phyloP scores from a whole-genome alignment of 2,113 vertebrate species.

The Phaethon lepturus region DNA sequence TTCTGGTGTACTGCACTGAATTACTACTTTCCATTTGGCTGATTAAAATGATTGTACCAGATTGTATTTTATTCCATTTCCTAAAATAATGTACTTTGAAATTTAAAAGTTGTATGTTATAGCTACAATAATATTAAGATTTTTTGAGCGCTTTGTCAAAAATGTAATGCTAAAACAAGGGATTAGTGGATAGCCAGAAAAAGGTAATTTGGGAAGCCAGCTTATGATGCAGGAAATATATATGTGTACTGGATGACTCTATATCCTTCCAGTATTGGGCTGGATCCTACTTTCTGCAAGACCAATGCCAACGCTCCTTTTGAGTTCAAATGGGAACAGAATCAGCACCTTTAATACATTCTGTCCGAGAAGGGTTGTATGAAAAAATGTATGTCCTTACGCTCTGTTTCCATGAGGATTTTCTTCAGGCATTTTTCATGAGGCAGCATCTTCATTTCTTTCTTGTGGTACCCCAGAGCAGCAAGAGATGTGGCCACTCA shows the following conservation, averaged over 20 bases:
- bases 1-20: background rate
- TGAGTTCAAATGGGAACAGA: slow-evolving; percentile 15
- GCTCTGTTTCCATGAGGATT: background rate
- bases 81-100: background rate
- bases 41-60: slow-evolving; percentile 45
- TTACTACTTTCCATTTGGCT: slow-evolving; percentile 38
- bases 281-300: slow-evolving; percentile 35
- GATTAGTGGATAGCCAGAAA: slow-evolving; percentile 16
- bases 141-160: background rate
- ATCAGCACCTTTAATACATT: background rate
- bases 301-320: background rate
- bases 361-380: background rate
- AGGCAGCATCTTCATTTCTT: background rate
- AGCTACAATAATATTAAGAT: background rate
- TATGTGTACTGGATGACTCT: background rate
- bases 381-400: background rate
- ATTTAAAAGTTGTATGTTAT: background rate
- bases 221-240: slow-evolving; percentile 2
- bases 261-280: slow-evolving; percentile 4
- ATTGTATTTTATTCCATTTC: slow-evolving; percentile 19
- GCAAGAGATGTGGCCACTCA: background rate
- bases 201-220: slow-evolving; percentile 32
- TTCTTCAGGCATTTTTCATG: background rate
- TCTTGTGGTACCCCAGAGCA: background rate
- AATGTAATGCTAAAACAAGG: slow-evolving; percentile 27